Conservation (phyloP, 1,140 invertebrate species). For the Streblospio benedicti region DNA sequence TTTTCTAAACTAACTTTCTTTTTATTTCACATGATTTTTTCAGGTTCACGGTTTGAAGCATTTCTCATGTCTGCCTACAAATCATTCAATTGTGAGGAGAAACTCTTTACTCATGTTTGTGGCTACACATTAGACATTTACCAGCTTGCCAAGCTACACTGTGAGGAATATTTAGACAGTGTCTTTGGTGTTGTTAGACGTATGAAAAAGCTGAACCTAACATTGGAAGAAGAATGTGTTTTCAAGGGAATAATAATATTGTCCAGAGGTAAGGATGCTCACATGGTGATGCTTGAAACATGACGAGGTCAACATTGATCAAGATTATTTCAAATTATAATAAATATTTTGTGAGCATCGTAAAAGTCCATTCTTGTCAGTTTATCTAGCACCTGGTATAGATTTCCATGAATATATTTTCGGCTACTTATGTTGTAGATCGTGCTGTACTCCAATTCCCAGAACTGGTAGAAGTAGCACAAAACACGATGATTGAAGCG, state of each 20-base stretch:
- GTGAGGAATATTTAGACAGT: background rate
- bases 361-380: too few species aligned
- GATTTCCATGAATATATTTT: too few species aligned
- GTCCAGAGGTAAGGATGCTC: conserved; percentile 10
- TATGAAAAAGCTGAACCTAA: conserved; percentile 17
- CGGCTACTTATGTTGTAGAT: background rate
- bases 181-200: conserved; percentile 7
- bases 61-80: conserved; percentile 14
- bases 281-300: too few species aligned
- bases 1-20: background rate
- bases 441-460: background rate
- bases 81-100: conserved; percentile 12
- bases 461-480: conserved; percentile 2
- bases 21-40: background rate
- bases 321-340: too few species aligned
- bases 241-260: conserved; percentile 10
- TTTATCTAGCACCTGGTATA: too few species aligned
- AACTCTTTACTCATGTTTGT: conserved; percentile 14
- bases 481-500: conserved; percentile 7
- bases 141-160: conserved; percentile 9
- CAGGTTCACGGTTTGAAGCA: conserved; percentile 12
- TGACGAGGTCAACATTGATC: too few species aligned
- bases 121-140: conserved; percentile 15
- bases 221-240: conserved; percentile 8
- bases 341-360: too few species aligned